phyloP scores from a whole-genome alignment of 2,888 invertebrate genomes.

The Macaria liturata region DNA sequence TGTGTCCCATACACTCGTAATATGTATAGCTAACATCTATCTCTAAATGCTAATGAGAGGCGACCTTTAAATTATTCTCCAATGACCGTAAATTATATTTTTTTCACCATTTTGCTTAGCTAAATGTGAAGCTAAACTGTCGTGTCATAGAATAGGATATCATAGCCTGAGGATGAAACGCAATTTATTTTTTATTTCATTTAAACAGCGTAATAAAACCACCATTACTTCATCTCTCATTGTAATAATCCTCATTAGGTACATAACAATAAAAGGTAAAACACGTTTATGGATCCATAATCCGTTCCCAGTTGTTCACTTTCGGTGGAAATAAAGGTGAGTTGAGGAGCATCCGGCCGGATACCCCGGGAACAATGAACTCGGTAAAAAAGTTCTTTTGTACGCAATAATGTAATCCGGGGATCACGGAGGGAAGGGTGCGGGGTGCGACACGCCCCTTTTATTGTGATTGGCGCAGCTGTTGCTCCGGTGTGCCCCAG shows the following conservation, averaged over 20 bases:
- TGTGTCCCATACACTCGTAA: slow-evolving; percentile 33
- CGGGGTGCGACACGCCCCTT: slow-evolving; percentile 69
- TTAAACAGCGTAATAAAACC: no score
- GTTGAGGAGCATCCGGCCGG: slow-evolving; percentile 78
- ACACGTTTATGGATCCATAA: slow-evolving; percentile 48
- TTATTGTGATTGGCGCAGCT: slow-evolving; percentile 83
- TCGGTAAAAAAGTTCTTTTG: slow-evolving; percentile 79
- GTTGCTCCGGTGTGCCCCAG: slow-evolving; percentile 62
- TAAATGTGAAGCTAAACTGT: no score
- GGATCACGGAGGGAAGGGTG: slow-evolving; percentile 61
- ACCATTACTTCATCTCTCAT: slow-evolving; percentile 1
- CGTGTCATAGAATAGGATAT: no score
- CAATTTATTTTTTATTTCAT: no score
- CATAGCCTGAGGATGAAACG: no score
- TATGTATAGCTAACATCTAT: slow-evolving; percentile 12
- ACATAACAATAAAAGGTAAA: slow-evolving; percentile 33
- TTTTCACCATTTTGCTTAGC: no score
- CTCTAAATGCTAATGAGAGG: slow-evolving; percentile 20
- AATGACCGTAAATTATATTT: no score
- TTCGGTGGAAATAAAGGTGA: slow-evolving; percentile 71
- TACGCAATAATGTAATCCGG: slow-evolving; percentile 77
- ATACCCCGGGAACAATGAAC: slow-evolving; percentile 78
- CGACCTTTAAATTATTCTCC: slow-evolving; percentile 1
- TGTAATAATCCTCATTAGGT: slow-evolving; percentile 17
- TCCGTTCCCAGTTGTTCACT: slow-evolving; percentile 73